phyloP scores from a whole-genome alignment of 92 coral and sea anemone genomes.

The Parazoanthus swiftii region DNA sequence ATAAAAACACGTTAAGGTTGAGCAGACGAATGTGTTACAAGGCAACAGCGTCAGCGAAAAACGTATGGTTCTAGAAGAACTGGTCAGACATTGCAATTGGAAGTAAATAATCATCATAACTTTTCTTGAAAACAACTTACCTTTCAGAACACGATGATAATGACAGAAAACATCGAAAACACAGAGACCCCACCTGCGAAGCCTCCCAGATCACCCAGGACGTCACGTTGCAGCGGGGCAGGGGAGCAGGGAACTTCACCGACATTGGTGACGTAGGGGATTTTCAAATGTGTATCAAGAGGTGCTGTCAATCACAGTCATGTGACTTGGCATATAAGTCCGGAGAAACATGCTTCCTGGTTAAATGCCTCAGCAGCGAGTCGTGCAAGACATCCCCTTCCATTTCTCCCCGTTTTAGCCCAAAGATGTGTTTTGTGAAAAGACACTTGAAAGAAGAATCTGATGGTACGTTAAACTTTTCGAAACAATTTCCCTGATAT shows the following conservation, averaged over 20 bases:
- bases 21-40: too few relatives aligned
- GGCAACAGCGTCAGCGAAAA: too few relatives aligned
- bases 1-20: not conserved
- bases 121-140: not conserved
- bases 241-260: conserved; percentile 86
- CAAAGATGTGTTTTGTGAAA: conserved; percentile 77
- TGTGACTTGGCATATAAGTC: conserved; percentile 87
- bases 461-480: conserved; percentile 35
- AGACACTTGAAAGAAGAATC: conserved; percentile 48
- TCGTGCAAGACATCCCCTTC: conserved; percentile 82
- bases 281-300: conserved; percentile 76
- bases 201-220: conserved; percentile 75
- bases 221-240: conserved; percentile 68
- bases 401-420: conserved; percentile 68
- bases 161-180: conserved; percentile 83
- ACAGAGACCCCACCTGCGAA: conserved; percentile 71
- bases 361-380: conserved; percentile 66
- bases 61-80: not conserved
- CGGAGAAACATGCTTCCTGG: conserved; percentile 86
- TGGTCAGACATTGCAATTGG: not conserved
- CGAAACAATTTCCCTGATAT: too few relatives aligned
- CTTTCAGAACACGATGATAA: conserved; percentile 43
- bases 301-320: conserved; percentile 74
- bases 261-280: conserved; percentile 90
- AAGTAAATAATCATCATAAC: not conserved